Base-by-base conservation (phyloP, 2,113 vertebrate species). In the Callopanchax toddi region DNA sequence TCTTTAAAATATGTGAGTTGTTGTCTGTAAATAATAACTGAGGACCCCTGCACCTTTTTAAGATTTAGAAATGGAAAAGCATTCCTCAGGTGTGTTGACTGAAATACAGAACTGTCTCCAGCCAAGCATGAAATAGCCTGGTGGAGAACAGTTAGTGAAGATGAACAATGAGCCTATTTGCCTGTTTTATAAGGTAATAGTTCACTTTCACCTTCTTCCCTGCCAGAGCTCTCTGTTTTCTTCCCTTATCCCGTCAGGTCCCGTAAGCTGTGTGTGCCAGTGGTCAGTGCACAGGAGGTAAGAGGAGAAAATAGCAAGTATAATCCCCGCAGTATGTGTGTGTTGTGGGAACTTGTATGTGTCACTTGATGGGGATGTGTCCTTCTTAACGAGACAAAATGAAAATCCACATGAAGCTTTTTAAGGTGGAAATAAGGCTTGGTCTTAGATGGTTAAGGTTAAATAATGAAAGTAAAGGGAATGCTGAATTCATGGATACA, bases 101-200 rank as follows among this genome's bases (percentile, higher is more conserved):
- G 68, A 89, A 84, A 79, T 56, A 74, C 75, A 76, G 76, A 85
- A 87, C 78, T 59, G 51, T 80, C 60, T 72, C 45, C 67, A 78
- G 61, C 60, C 55, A 52, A 78, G 75, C 72, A 75, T 84, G 74
- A 80, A 83, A 89, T 71, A 74, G 54, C 54, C 55, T 56, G 52
- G 18, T 50, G 51, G 58, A 79, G 76, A 62, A 32, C 44, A 39
- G 42, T 43, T 59, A 78, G 10, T 63, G 54, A 53, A 53, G 71
- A 80, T 40, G 63, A 84, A 85, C 70, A 79, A 79, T 78, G 61
- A 73, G 16, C 42, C 15, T 17, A 46, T 65, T 55, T 17, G 39
- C 34, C 48, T 73, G 45, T 59, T 36, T 69, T 55, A 64, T 8
- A 49, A 72, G 63, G 69, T 23, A 1, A 12, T 57, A 59, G 13